phyloP scores from a whole-genome alignment of 2,888 invertebrate species.

The Dasysyrphus albostriatus region DNA sequence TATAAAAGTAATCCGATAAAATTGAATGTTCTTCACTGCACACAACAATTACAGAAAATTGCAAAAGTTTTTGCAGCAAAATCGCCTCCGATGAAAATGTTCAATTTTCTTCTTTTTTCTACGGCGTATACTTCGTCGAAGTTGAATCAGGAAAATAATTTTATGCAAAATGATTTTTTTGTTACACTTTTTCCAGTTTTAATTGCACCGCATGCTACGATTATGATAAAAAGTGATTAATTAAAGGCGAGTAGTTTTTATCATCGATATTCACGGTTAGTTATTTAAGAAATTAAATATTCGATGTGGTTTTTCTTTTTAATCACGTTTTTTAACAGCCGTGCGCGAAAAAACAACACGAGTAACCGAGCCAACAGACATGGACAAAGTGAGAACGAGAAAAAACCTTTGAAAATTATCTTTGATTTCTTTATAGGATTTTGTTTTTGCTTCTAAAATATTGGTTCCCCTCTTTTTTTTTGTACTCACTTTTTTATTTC shows the following conservation, averaged over 20 bases:
- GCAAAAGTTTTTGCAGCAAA: conserved; percentile 19
- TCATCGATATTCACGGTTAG: background rate
- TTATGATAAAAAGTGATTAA: conserved; percentile 1
- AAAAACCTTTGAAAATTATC: conserved; percentile 43
- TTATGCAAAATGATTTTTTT: conserved; percentile 10
- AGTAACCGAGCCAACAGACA: conserved; percentile 36
- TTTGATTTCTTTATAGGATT: conserved; percentile 30
- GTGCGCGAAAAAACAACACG: conserved; percentile 47
- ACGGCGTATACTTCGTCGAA: conserved; percentile 25
- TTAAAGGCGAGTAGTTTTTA: conserved; percentile 9
- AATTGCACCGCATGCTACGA: conserved; percentile 41
- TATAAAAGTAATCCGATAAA: conserved; percentile 70
- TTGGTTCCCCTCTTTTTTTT: background rate
- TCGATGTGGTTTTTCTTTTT: conserved; percentile 3
- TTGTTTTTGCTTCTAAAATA: conserved; percentile 12
- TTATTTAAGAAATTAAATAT: conserved; percentile 17
- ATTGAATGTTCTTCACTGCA: conserved; percentile 38
- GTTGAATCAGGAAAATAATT: conserved; percentile 33
- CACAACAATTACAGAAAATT: conserved; percentile 7
- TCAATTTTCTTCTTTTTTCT: conserved; percentile 33
- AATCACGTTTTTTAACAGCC: conserved; percentile 37
- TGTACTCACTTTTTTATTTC: conserved; percentile 65
- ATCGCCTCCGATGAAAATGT: conserved; percentile 42
- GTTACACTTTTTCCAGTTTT: conserved; percentile 17
- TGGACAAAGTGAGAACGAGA: conserved; percentile 62